Percentiles rank a stretch among this genome's conserved stretches.
phyloP scores from a whole-genome alignment of 2,113 vertebrate species.

The Heterochromis multidens region DNA sequence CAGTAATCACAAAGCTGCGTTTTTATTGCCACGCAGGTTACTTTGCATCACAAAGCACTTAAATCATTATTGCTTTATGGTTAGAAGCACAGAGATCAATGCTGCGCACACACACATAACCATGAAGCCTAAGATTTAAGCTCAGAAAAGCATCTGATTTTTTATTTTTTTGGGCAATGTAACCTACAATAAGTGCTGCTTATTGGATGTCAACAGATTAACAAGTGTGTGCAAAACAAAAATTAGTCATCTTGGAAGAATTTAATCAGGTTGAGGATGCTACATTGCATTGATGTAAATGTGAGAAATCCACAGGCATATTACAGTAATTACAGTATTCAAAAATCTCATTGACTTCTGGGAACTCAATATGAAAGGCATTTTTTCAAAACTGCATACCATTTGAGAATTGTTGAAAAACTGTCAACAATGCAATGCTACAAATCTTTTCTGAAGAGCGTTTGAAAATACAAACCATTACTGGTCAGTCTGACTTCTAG shows the following conservation, averaged over 20 bases:
- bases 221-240: conserved; percentile 31
- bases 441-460: conserved; percentile 53
- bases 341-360: conserved; percentile 34
- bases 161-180: conserved; percentile 8
- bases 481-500: not conserved
- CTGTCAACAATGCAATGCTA: conserved; percentile 67
- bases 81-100: conserved; percentile 63
- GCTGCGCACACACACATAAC: conserved; percentile 54
- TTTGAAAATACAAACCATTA: conserved; percentile 25
- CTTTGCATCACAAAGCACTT: conserved; percentile 66
- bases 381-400: conserved; percentile 62
- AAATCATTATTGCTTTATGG: conserved; percentile 76
- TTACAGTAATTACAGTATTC: conserved; percentile 25
- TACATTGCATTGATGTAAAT: conserved; percentile 68
- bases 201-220: conserved; percentile 47
- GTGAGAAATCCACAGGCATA: conserved; percentile 58
- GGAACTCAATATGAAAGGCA: conserved; percentile 54
- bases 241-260: conserved; percentile 45
- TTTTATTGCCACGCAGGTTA: conserved; percentile 74
- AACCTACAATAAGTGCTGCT: conserved; percentile 50
- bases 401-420: conserved; percentile 54
- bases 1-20: conserved; percentile 64
- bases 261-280: conserved; percentile 49
- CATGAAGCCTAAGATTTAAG: conserved; percentile 67
- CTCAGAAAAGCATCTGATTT: conserved; percentile 16